Conservation (phyloP, 2,888 invertebrate genomes). For the Boloria selene region DNA sequence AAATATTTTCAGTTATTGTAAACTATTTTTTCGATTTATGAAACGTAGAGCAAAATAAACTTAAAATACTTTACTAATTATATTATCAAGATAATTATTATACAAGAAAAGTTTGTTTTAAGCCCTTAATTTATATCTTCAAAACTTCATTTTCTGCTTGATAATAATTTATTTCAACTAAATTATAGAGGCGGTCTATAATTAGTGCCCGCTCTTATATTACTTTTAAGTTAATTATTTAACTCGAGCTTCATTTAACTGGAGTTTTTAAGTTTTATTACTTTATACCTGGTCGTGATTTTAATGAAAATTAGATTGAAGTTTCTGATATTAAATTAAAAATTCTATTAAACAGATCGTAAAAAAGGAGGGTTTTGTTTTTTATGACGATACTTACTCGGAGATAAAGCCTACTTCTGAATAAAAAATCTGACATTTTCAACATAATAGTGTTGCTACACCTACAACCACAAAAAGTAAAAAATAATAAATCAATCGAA, state of each 20-base stretch:
- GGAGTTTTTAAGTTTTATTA: constrained; percentile 18
- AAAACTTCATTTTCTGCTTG: constrained; percentile 13
- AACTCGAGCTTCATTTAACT: constrained; percentile 20
- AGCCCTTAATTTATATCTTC: background rate
- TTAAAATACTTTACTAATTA: too few species aligned
- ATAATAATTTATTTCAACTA: constrained; percentile 26
- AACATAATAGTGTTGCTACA: too few species aligned
- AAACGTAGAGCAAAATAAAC: too few species aligned
- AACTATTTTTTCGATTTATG: too few species aligned
- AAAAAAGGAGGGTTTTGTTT: background rate
- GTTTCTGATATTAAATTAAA: constrained; percentile 7
- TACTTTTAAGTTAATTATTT: constrained; percentile 32
- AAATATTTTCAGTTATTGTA: too few species aligned
- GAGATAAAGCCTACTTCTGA: too few species aligned
- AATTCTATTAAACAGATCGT: background rate
- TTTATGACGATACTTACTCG: background rate
- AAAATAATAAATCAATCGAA: too few species aligned
- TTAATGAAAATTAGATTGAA: constrained; percentile 10
- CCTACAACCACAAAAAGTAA: too few species aligned
- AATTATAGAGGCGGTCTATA: constrained; percentile 25
- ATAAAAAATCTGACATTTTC: too few species aligned
- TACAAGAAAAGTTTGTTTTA: too few species aligned
- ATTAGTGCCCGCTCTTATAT: constrained; percentile 28
- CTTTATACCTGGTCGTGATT: constrained; percentile 15
- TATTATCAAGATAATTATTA: too few species aligned